Base-by-base conservation (phyloP, 2,888 invertebrate genomes). In the Eueremaeus valkanovi region DNA sequence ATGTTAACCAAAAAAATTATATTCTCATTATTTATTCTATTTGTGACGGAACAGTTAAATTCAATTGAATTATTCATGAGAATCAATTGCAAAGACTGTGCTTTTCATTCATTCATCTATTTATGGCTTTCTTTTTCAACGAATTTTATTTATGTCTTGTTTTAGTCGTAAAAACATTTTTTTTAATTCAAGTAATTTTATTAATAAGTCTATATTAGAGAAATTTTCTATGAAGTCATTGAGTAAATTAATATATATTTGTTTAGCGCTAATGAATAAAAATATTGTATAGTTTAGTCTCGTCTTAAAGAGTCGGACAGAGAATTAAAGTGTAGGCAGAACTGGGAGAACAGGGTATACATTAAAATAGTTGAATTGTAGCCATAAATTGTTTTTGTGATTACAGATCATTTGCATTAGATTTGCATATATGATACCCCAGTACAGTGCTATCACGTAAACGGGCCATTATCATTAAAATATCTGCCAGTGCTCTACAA, bases 391-490 rank as follows among this genome's bases (percentile, higher is more conserved):
- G 33, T 61, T 29, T 29, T 58, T 29, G 33, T 61, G 61, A 61
- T 61, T 61, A 61, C 16, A 33, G 61, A 61, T 61, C 61, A 61
- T 61, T 61, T 31, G 61, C 31, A 61, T 61, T 61, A 61, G 61
- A 61, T 61, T 61, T 61, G 61, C 61, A 61, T 61, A 61, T 61
- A 61, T 61, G 61, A 61, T 61, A 29, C 8, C 21, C 27, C 29
- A 31, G 31, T 31, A 61, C 31, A 16, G 1, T 8, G 9, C 45
- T 18, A 11, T 45, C 45, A 45, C 45, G 45, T 45, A 45, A 45
- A 8, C 8, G 61, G 29, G 55, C 55, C 45, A 16, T 16, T 45
- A 45, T 45, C 45, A 45, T 45, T 45, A 45, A 45, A 11, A 55
- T 55, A 55, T 55, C 24, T 55, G 55, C 55, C 3, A 18, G 2